Evolutionary conservation across 1,140 invertebrate species (phyloP).

Genomic region (Drosophila nikananu): DNA sequence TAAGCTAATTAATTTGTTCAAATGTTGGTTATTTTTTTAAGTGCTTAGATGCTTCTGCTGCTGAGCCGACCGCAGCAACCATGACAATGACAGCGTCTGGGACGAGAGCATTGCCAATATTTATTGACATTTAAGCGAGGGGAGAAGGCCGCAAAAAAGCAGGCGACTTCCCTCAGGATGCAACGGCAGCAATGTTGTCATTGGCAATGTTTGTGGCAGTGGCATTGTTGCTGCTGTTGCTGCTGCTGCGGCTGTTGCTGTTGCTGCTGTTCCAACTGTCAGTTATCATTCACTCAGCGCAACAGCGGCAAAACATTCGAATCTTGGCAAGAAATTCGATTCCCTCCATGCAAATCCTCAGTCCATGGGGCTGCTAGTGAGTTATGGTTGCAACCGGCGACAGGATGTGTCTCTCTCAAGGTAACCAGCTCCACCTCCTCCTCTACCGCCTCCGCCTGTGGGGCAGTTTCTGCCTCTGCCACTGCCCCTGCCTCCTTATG

Average conservation of each 20-base stretch:
- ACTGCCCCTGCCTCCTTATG: not conserved
- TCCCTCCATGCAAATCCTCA: slow-evolving; percentile 47
- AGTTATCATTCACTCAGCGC: slow-evolving; percentile 81
- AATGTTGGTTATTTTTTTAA: not conserved
- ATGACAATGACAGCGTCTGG: slow-evolving; percentile 72
- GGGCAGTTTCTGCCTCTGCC: not conserved
- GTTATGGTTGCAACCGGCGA: slow-evolving; percentile 38
- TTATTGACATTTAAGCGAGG: slow-evolving; percentile 76
- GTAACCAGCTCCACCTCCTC: slow-evolving; percentile 5
- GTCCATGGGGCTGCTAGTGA: slow-evolving; percentile 24
- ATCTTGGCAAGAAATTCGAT: slow-evolving; percentile 62
- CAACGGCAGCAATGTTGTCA: slow-evolving; percentile 38
- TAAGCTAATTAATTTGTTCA: not conserved
- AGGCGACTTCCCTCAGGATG: slow-evolving; percentile 53
- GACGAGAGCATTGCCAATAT: slow-evolving; percentile 71
- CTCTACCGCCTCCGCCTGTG: not conserved
- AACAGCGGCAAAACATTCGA: slow-evolving; percentile 47
- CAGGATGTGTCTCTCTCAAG: slow-evolving; percentile 54
- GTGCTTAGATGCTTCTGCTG: slow-evolving; percentile 16
- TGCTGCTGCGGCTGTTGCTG: slow-evolving; percentile 24
- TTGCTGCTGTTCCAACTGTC: slow-evolving; percentile 43
- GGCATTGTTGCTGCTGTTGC: slow-evolving; percentile 21
- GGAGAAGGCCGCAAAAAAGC: slow-evolving; percentile 35
- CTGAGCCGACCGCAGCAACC: slow-evolving; percentile 39
- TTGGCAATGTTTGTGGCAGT: slow-evolving; percentile 22